Evolutionary conservation across 2,888 invertebrate species (phyloP), one percentile per base, ranked within the genome.

Genomic region (Flexamia atlantica): DNA sequence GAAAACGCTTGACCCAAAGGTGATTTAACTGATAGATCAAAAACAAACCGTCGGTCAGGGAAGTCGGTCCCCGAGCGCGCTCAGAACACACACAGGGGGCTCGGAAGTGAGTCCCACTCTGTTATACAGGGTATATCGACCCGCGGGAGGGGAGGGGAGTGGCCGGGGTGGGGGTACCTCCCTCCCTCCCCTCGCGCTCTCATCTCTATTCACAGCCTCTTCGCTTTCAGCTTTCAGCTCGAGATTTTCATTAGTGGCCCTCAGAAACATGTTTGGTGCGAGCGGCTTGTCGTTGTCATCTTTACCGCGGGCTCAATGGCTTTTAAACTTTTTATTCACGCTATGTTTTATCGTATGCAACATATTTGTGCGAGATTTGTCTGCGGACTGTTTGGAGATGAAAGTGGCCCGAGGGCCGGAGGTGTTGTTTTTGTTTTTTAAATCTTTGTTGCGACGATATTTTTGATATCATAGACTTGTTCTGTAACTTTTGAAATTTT

Each of bases 161-260:
- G 32, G 1, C 20, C 25, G 46, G 36, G 20, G 79, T 28, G 57
- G 57, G 57, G 36, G 4, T 17, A 57, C 32, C 76, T 25, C 57
- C 64, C 64, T 30, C 30, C 64, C 79, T 12, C 57, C 23, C 57
- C 57, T 17, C 64, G 1, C 28, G 0, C 25, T 12, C 46, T 50
- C 76, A 46, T 50, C 46, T 40, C 79, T 79, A 79, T 79, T 79
- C 79, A 79, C 79, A 36, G 53, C 79, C 50, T 50, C 79, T 79
- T 57, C 20, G 50, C 57, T 57, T 57, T 57, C 57, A 57, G 79
- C 79, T 79, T 79, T 79, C 79, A 79, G 50, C 50, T 50, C 23
- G 79, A 79, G 79, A 79, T 79, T 79, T 76, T 79, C 50, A 79
- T 79, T 50, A 79, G 50, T 79, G 32, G 53, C 79, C 57, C 79